Percentiles rank a stretch among this genome's conserved stretches.
Conservation (phyloP, 2,888 invertebrate species). For the Melieria crassipennis region DNA sequence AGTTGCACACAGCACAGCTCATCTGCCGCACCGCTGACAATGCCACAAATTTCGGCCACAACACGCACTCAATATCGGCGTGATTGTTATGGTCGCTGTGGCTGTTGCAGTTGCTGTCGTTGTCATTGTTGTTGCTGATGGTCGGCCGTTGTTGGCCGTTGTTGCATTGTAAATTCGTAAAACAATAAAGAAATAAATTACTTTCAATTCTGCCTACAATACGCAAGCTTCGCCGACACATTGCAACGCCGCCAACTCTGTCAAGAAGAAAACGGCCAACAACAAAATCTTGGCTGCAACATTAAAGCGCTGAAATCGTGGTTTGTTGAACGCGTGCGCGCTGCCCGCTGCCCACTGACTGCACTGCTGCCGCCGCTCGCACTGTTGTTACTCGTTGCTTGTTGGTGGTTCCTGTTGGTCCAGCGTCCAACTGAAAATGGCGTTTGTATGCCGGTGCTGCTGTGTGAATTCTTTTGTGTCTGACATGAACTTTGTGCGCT, state of each 20-base stretch:
- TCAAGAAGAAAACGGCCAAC: constrained; percentile 24
- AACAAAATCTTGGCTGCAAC: constrained; percentile 20
- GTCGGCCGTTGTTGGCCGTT: constrained; percentile 30
- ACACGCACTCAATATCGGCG: constrained; percentile 31
- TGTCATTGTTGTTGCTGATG: too few species aligned
- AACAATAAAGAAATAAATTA: constrained; percentile 67
- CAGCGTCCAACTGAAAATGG: constrained; percentile 39
- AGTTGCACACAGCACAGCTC: constrained; percentile 42
- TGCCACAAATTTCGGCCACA: constrained; percentile 44
- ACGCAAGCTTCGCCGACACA: constrained; percentile 36
- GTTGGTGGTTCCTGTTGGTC: too few species aligned
- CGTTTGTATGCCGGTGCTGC: constrained; percentile 32
- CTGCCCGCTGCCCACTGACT: background rate
- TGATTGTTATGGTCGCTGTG: background rate
- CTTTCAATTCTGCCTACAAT: constrained; percentile 52
- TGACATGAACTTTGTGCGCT: constrained; percentile 62
- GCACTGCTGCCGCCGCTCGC: background rate
- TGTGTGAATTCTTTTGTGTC: constrained; percentile 34
- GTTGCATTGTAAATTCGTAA: constrained; percentile 55
- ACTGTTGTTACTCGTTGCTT: too few species aligned
- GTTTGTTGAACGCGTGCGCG: constrained; percentile 51
- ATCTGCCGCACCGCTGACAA: constrained; percentile 35
- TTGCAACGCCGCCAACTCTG: constrained; percentile 36
- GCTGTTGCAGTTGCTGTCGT: background rate
- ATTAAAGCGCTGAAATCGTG: constrained; percentile 61